Evolutionary conservation across 2,888 invertebrate species (phyloP).

Genomic region (Amiota mariae): DNA sequence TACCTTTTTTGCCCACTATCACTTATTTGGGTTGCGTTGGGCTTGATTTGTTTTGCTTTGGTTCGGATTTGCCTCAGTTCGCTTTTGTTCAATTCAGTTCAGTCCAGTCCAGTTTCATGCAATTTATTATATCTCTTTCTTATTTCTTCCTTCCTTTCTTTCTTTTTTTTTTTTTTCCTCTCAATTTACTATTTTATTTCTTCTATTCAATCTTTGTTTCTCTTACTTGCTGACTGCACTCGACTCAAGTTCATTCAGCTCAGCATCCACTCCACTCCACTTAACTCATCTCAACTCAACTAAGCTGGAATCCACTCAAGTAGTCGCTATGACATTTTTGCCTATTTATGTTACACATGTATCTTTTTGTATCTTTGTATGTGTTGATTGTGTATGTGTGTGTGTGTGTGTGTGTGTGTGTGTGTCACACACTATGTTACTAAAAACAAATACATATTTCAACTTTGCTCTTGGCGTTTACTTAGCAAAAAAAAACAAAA

Average conservation of each 20-base stretch:
- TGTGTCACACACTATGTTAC: neutral
- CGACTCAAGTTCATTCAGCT: too few relatives aligned
- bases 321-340: too few relatives aligned
- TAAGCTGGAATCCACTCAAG: too few relatives aligned
- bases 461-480: conserved; percentile 14
- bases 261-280: too few relatives aligned
- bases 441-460: neutral
- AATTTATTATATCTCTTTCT: neutral
- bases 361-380: too few relatives aligned
- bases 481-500: neutral
- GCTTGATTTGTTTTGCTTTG: neutral
- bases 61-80: neutral
- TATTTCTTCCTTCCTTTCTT: neutral
- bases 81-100: neutral
- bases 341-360: too few relatives aligned
- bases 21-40: neutral
- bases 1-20: neutral
- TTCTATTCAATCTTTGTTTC: too few relatives aligned
- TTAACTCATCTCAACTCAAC: too few relatives aligned
- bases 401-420: neutral
- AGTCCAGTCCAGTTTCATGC: neutral
- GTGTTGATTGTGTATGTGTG: too few relatives aligned
- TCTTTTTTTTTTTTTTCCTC: neutral
- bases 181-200: too few relatives aligned
- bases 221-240: too few relatives aligned